phyloP scores from a whole-genome alignment of 2,113 vertebrate genomes.

The Neogobius melanostomus region DNA sequence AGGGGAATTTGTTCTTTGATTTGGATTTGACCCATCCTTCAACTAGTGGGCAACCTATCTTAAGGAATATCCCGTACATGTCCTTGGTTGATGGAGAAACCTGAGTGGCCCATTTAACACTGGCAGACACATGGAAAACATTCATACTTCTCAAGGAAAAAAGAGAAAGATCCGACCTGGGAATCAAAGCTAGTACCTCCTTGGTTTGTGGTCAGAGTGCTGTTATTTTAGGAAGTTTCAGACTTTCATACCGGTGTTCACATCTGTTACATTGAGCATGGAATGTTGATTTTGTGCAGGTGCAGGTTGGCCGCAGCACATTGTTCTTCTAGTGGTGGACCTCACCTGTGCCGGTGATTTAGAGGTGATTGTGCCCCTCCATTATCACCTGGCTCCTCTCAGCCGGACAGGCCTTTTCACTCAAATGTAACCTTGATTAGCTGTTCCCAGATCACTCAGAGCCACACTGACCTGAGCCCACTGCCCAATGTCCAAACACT shows the following conservation, averaged over 20 bases:
- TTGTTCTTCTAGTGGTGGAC: slow-evolving; percentile 6
- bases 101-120: too few relatives aligned
- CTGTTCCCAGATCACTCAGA: slow-evolving; percentile 8
- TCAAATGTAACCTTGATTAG: slow-evolving; percentile 54
- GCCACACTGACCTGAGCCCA: not conserved
- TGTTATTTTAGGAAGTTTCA: not conserved
- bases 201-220: too few relatives aligned
- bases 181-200: too few relatives aligned
- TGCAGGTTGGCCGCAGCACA: not conserved
- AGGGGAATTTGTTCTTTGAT: too few relatives aligned
- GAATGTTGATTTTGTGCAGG: slow-evolving; percentile 24
- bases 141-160: too few relatives aligned
- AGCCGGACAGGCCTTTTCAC: slow-evolving; percentile 40
- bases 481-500: slow-evolving; percentile 2
- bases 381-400: slow-evolving; percentile 37
- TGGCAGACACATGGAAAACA: too few relatives aligned
- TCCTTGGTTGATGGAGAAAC: too few relatives aligned
- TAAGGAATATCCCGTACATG: too few relatives aligned
- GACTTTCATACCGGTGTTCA: not conserved
- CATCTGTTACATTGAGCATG: not conserved
- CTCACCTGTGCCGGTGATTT: slow-evolving; percentile 16
- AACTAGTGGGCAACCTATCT: too few relatives aligned
- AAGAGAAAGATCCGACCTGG: too few relatives aligned
- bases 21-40: too few relatives aligned
- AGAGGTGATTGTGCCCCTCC: slow-evolving; percentile 37